Conservation (phyloP, 2,888 invertebrate genomes). For the Leptinotarsa rubiginosa region DNA sequence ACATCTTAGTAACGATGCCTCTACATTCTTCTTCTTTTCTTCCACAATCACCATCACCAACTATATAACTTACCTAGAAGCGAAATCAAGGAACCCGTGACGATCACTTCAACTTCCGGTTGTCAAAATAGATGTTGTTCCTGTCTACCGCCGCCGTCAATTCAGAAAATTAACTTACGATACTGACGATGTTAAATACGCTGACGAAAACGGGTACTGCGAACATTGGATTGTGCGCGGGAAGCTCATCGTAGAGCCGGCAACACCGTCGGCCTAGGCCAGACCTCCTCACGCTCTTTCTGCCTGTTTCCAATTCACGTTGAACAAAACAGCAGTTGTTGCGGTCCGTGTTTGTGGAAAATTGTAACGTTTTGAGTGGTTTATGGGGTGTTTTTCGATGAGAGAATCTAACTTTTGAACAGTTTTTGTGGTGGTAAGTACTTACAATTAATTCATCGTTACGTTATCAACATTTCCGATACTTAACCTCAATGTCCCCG, state of each 20-base stretch:
- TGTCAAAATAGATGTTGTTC: constrained; percentile 34
- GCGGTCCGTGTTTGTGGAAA: constrained; percentile 32
- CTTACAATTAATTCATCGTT: neutral
- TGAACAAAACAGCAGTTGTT: constrained; percentile 39
- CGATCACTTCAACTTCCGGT: neutral
- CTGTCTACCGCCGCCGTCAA: constrained; percentile 25
- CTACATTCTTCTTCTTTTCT: too few relatives aligned
- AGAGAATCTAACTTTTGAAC: neutral
- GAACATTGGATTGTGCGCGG: constrained; percentile 44
- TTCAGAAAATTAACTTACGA: constrained; percentile 39
- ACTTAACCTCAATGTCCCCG: constrained; percentile 12
- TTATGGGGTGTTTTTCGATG: constrained; percentile 17
- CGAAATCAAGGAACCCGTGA: neutral
- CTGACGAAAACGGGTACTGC: constrained; percentile 44
- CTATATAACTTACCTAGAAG: too few relatives aligned
- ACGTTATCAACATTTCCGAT: too few relatives aligned
- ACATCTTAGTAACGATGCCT: too few relatives aligned
- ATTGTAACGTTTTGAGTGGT: constrained; percentile 23
- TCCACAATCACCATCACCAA: too few relatives aligned
- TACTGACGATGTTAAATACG: constrained; percentile 45
- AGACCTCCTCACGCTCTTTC: constrained; percentile 34
- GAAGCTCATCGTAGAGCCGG: constrained; percentile 31
- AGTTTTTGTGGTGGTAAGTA: neutral
- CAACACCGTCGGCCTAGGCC: constrained; percentile 38
- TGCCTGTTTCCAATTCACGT: constrained; percentile 38